Percentiles rank a stretch among this genome's conserved stretches.
Evolutionary conservation across 2,797 vertebrate species (phyloP).

Genomic region (Antennarius maculatus): DNA sequence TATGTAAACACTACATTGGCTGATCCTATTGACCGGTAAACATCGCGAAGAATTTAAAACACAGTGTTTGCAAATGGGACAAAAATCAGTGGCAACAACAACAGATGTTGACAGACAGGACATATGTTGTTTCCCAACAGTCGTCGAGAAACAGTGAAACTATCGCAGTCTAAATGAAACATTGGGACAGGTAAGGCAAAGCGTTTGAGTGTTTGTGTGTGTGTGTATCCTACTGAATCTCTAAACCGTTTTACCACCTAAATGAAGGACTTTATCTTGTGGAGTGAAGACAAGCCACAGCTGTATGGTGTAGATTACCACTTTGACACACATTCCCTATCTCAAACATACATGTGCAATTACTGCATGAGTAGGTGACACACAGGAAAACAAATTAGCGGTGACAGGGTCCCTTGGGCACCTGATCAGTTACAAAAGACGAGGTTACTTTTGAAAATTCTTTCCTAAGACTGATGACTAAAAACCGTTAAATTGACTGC

Average conservation of each 20-base stretch:
- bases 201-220: too few relatives aligned
- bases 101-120: too few relatives aligned
- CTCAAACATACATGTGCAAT: conserved; percentile 15
- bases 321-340: conserved; percentile 3
- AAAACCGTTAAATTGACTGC: conserved; percentile 62
- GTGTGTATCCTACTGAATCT: conserved; percentile 56
- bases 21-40: too few relatives aligned
- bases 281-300: conserved; percentile 63
- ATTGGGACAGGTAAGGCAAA: too few relatives aligned
- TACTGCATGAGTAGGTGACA: conserved; percentile 38
- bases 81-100: too few relatives aligned
- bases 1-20: too few relatives aligned
- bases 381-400: conserved; percentile 39
- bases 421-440: conserved; percentile 34
- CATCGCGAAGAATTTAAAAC: too few relatives aligned
- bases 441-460: conserved; percentile 51
- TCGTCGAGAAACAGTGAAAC: too few relatives aligned
- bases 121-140: too few relatives aligned
- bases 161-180: too few relatives aligned
- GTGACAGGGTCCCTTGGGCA: conserved; percentile 46
- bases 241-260: conserved; percentile 62
- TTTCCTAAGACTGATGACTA: conserved; percentile 41
- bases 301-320: conserved; percentile 70
- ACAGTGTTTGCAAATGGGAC: too few relatives aligned
- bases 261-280: conserved; percentile 62